Evolutionary conservation across 2,113 vertebrate genomes (phyloP), one percentile per base, ranked within the genome.

Genomic region (Brienomyrus longianalis): DNA sequence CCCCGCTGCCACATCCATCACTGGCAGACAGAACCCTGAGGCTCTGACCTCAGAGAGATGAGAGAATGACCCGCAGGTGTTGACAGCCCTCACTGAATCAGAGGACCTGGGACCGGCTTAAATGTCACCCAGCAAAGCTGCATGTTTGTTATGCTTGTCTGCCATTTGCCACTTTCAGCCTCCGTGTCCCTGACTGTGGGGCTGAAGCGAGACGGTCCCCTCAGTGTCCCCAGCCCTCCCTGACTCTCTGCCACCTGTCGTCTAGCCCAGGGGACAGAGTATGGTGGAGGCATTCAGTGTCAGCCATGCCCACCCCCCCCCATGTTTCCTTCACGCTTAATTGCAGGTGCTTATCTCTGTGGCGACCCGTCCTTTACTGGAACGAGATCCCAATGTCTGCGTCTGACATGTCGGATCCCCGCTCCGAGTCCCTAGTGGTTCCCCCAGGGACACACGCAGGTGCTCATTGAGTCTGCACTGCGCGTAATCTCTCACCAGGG

Each of bases 401-500:
- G 88, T 91, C 54, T 92, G 88, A 93, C 89, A 0, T 86, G 89
- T 91, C 92, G 93, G 93, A 92, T 94, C 94, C 91, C 90, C 19
- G 27, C 45, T 83, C 74, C 9, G n/a, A 66, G 62, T 66, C 89
- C 17, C 31, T 19, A 47, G 39, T 47, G 6, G 43, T 48, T 31
- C 31, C 62, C 62, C 62, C 2, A 10, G 62, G 59, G 56, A 39
- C n/a, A 2, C 2, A 45, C 6, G 59, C 84, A n/a, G 62, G 62
- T 70, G 62, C 62, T 31, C 1, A 10, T 27, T 10, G 3, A 13
- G 62, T 89, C 77, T 83, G 84, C 84, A 31, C 84, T 86, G 43
- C 91, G 93, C 95, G 94, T 93, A 91, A 94, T 92, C 90, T 92
- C 93, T 95, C 95, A 95, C 95, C 94, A 94, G 92, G 92, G 94